Base-by-base conservation (phyloP, 2,113 vertebrate genomes). In the Cyanistes caeruleus region DNA sequence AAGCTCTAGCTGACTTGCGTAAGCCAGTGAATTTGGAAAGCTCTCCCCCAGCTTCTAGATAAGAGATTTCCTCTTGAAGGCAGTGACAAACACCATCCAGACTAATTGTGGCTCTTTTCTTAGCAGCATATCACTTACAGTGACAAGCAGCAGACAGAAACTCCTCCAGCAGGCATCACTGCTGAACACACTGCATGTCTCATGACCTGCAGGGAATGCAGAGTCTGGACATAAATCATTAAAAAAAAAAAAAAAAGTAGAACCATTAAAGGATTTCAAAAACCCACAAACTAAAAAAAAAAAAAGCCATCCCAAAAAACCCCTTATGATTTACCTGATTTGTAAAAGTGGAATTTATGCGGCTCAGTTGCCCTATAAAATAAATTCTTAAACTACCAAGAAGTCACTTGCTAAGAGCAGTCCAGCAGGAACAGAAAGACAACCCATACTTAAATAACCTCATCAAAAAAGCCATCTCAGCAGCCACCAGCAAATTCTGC, bases 1-100 rank as follows among this genome's bases (percentile, higher is more conserved):
- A 95, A 91, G 14, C 31, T 69, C 68, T 82, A 59, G 64, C 2
- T 75, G 76, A 64, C 93, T 78, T 85, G 41, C 0, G 0, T 85
- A 92, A 94, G 46, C 49, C 59, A 68, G 87, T 72, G 95, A 90
- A 83, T 94, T 95, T 91, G 86, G 91, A 96, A 94, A 94, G 80
- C 60, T 90, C 92, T 95, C 64, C 79, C 60, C 48, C 83, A 68
- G 35, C 90, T 93, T 90, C 63, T 70, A 90, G 94, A 96, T 95
- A 96, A 96, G 77, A 87, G 41, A 30, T 56, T 87, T 91, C 88
- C 65, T 84, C 73, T 91, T 0, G 1, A 77, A 91, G 68, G 70
- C 59, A 65, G 63, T 67, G 90, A 96, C 68, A 89, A 95, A 91
- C 63, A 65, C 9, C 30, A 90, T 56, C 41, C 52, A 95, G 81